Conservation (phyloP, 2,888 invertebrate species). For the Pyrrhosoma nymphula region DNA sequence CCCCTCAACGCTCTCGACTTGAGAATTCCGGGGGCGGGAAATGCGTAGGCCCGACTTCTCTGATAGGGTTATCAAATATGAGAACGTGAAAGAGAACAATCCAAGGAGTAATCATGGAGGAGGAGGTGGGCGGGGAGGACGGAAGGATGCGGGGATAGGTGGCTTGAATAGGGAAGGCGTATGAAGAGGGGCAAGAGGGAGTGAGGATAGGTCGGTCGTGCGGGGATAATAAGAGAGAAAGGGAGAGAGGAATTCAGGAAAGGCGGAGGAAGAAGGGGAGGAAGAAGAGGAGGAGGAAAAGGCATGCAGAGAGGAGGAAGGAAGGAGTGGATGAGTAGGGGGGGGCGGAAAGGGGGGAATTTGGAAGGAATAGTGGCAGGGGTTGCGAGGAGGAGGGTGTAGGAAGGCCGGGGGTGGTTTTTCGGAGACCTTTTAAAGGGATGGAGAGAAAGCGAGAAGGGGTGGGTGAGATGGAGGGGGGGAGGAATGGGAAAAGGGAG, state of each 20-base stretch:
- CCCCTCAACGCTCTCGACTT: too few relatives aligned
- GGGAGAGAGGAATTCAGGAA: background rate
- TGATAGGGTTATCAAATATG: background rate
- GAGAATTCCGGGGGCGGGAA: too few relatives aligned
- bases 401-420: background rate
- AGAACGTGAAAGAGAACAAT: background rate
- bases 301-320: constrained; percentile 3
- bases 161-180: background rate
- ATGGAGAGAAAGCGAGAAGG: background rate
- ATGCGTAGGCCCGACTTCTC: background rate
- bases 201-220: background rate
- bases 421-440: background rate
- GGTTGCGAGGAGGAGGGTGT: background rate
- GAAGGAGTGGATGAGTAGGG: background rate
- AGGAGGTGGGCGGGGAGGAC: background rate
- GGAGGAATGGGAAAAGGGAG: background rate
- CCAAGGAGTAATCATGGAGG: background rate
- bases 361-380: background rate
- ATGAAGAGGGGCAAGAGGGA: background rate
- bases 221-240: background rate
- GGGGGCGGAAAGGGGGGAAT: background rate
- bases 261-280: background rate
- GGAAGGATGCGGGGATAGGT: background rate
- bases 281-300: background rate
- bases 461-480: background rate